Evolutionary conservation across 2,113 vertebrate species (phyloP).

Genomic region (Stomatorhinus ivindoensis): DNA sequence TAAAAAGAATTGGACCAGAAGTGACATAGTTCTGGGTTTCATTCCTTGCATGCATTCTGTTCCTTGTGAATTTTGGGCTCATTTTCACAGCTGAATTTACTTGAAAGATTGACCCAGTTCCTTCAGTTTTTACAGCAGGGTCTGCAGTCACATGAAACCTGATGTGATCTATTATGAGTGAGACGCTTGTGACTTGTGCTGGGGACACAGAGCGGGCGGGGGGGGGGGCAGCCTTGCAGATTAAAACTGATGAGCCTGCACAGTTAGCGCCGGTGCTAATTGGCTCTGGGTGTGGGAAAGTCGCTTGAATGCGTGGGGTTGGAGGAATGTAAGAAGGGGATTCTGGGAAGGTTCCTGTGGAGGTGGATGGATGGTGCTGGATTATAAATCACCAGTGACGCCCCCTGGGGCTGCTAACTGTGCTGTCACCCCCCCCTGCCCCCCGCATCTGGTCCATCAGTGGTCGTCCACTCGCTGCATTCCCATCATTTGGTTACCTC

Average conservation of each 20-base stretch:
- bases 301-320: not conserved
- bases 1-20: not conserved
- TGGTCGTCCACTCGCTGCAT: not conserved
- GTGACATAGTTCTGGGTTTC: not conserved
- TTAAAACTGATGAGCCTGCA: not conserved
- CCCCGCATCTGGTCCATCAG: not conserved
- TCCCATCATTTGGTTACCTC: conserved; percentile 33
- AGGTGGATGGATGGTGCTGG: not conserved
- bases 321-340: not conserved
- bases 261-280: not conserved
- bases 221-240: not conserved
- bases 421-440: not conserved
- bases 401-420: not conserved
- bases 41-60: not conserved
- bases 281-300: conserved; percentile 10
- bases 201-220: not conserved
- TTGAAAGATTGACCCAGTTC: conserved; percentile 6
- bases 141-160: not conserved
- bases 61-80: not conserved
- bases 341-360: conserved; percentile 1
- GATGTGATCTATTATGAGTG: not conserved
- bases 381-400: conserved; percentile 9
- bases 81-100: not conserved
- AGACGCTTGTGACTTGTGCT: not conserved
- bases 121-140: not conserved